Evolutionary conservation across 2,113 vertebrate genomes (phyloP).

Genomic region (Alaudala cheleensis): DNA sequence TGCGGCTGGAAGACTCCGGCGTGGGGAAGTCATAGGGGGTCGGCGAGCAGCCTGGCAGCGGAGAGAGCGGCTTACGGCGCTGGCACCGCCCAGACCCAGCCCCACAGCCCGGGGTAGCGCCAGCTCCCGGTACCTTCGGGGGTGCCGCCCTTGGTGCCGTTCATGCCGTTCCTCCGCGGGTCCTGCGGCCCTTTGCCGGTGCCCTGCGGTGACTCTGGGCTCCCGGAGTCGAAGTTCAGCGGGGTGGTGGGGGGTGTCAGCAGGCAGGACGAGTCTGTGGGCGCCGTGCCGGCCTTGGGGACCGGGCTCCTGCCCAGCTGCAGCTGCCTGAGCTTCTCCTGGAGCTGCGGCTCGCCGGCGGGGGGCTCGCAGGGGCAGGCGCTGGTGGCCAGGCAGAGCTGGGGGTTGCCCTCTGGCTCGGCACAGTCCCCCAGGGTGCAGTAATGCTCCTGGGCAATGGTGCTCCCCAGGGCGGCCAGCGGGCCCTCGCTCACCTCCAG

Average conservation of each 20-base stretch:
- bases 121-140: slow-evolving; percentile 75
- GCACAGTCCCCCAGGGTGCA: not conserved
- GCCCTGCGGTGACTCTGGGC: slow-evolving; percentile 44
- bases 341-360: slow-evolving; percentile 27
- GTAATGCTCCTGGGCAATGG: not conserved
- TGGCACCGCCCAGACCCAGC: not conserved
- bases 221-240: slow-evolving; percentile 71
- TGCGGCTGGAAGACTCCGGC: slow-evolving; percentile 77
- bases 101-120: not conserved
- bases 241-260: slow-evolving; percentile 90
- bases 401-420: not conserved
- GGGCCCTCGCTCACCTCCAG: slow-evolving; percentile 47
- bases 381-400: not conserved
- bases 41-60: slow-evolving; percentile 18
- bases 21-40: slow-evolving; percentile 78
- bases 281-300: not conserved
- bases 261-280: slow-evolving; percentile 82
- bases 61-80: not conserved
- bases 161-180: slow-evolving; percentile 61
- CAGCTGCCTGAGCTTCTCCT: slow-evolving; percentile 71
- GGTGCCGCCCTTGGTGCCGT: not conserved
- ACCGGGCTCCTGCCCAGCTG: slow-evolving; percentile 66
- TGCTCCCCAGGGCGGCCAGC: not conserved
- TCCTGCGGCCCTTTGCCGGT: slow-evolving; percentile 68
- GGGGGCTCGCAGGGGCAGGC: not conserved